These are phyloP conservation scores for Cecidostiba fungosa DNA, from an alignment of 2,888 invertebrate genomes.

Conservation along the genomic window DNA sequence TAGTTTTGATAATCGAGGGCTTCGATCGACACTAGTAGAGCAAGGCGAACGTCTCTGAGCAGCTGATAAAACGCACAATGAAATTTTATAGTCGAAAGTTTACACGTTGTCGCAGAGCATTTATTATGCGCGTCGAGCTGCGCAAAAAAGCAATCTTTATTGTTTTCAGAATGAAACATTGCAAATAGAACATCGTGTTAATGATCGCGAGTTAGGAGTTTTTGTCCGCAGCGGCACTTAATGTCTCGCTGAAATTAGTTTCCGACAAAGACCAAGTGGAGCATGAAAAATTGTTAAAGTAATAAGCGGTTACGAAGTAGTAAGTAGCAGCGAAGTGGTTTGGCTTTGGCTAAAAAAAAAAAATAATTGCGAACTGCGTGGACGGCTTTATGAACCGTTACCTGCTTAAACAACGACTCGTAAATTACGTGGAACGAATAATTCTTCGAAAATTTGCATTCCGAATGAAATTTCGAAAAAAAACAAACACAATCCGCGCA, in stretches of 20 bases:
- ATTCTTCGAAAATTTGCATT: not conserved
- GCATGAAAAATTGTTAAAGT: constrained; percentile 29
- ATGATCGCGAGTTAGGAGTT: not conserved
- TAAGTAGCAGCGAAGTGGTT: not conserved
- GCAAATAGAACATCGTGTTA: constrained; percentile 1
- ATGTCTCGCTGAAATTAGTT: constrained; percentile 18
- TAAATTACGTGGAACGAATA: not conserved
- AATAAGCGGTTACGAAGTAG: constrained; percentile 37
- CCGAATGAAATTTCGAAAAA: not conserved
- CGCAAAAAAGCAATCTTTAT: not conserved
- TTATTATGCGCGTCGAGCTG: not conserved
- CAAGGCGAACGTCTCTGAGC: not conserved
- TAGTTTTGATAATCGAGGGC: not conserved
- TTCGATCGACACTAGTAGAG: not conserved
- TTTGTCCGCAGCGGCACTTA: no score
- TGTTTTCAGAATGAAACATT: not conserved
- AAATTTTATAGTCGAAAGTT: constrained; percentile 1
- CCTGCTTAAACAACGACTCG: not conserved
- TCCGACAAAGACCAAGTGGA: constrained; percentile 15
- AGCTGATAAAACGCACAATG: not conserved
- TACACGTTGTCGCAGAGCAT: not conserved
- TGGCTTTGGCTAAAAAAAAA: not conserved
- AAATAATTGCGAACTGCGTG: not conserved
- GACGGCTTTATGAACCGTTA: not conserved
- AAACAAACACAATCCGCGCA: no score